Evolutionary conservation across 1,140 invertebrate genomes (phyloP).

Genomic region (Pseudachorutes palmiensis): DNA sequence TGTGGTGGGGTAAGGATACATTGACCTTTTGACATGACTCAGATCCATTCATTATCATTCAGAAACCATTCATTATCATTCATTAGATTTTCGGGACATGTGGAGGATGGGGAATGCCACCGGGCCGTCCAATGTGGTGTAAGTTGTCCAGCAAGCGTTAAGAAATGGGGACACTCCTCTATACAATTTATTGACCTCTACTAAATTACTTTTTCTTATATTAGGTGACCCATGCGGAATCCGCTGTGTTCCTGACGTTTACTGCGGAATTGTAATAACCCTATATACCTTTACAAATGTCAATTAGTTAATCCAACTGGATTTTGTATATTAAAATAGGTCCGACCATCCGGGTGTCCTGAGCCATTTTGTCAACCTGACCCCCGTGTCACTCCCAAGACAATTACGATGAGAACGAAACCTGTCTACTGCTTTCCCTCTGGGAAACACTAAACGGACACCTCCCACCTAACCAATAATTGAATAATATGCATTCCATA

Average conservation of each 20-base stretch:
- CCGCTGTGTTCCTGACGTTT: conserved; percentile 1
- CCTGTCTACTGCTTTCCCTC: background rate
- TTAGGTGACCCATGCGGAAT: conserved; percentile 7
- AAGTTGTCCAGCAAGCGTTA: no score
- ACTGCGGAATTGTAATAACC: conserved; percentile 1
- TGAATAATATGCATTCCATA: no score
- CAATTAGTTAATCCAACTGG: background rate
- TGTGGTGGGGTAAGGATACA: background rate
- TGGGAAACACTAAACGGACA: background rate
- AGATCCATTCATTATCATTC: background rate
- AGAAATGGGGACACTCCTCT: no score
- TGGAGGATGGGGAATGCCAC: conserved; percentile 6
- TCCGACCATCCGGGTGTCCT: background rate
- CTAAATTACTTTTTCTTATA: background rate
- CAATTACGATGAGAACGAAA: background rate
- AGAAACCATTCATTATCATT: background rate
- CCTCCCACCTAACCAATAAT: no score
- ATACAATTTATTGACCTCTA: no score
- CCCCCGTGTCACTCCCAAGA: background rate
- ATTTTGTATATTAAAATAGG: no score
- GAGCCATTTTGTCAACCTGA: conserved; percentile 5
- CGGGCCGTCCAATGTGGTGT: background rate
- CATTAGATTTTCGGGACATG: conserved; percentile 5
- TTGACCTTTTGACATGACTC: background rate
- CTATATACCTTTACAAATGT: background rate